Base-by-base conservation (phyloP, 2,797 vertebrate species). In the Tenualosa ilisha region DNA sequence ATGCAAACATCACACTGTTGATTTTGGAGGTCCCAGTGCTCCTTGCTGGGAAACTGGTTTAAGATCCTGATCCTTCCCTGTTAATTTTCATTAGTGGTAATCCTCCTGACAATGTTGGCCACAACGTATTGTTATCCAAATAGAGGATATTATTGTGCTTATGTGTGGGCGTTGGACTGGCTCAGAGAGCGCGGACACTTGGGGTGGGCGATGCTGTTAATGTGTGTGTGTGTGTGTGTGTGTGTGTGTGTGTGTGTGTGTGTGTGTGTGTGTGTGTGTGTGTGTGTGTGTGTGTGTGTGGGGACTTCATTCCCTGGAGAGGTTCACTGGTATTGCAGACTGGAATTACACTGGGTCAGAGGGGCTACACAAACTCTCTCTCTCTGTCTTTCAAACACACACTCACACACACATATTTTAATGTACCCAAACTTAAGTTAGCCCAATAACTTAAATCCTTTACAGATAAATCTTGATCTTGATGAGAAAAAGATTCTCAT, bases 1-100 rank as follows among this genome's bases (percentile, higher is more conserved):
- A 75, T 75, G 68, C 68, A 75, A 40, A 75, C 68, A 75, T 15
- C 31, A 75, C 9, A 75, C 31, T 75, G 68, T 75, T 75, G 68
- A 75, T 75, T 37, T 75, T 75, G 68, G 68, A 75, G 68, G 68
- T 15, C 11, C 13, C 68, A 75, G 31, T 15, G 15, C 37, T 40
- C 15, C 68, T 40, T 15, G 68, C 68, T 75, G 68, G 26, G 68
- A 75, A 75, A 75, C 31, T 75, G 37, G 68, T 75, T 37, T 75
- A 75, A 75, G 37, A 75, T 37, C 3, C 68, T 40, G 31, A 40
- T 75, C 68, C 68, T 75, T 15, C 68, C 15, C 68, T 75, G 12
- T 75, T 75, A 15, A 75, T 75, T 75, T 75, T 75, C 68, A 75
- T 75, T 75, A 75, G 68, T 3, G 9, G 12, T 75, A 37, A 75